Conservation (phyloP, 2,888 invertebrate genomes). For the Euplexia lucipara region DNA sequence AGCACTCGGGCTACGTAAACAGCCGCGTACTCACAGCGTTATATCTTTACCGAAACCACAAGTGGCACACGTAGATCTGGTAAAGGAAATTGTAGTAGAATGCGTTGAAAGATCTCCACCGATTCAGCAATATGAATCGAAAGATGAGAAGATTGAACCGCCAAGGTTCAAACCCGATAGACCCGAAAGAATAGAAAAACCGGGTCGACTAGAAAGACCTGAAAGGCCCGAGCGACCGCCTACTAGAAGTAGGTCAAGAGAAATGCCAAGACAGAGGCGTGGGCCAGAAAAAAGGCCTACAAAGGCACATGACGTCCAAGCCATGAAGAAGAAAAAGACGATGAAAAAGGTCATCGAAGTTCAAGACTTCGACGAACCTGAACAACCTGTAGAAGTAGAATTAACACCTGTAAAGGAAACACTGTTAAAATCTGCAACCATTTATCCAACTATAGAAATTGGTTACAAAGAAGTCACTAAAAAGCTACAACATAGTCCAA, state of each 20-base stretch:
- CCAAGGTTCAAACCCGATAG: slow-evolving; percentile 62
- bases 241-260: slow-evolving; percentile 82
- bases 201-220: slow-evolving; percentile 69
- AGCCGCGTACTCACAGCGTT: slow-evolving; percentile 73
- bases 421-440: slow-evolving; percentile 29
- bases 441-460: slow-evolving; percentile 35
- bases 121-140: slow-evolving; percentile 69
- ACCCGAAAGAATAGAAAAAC: slow-evolving; percentile 73
- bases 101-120: slow-evolving; percentile 74
- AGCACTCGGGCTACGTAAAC: slow-evolving; percentile 91
- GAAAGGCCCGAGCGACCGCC: slow-evolving; percentile 73
- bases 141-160: slow-evolving; percentile 67
- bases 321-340: slow-evolving; percentile 82
- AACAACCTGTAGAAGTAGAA: slow-evolving; percentile 64
- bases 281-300: slow-evolving; percentile 82
- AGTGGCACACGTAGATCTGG: slow-evolving; percentile 82
- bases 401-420: slow-evolving; percentile 41
- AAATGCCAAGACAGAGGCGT: slow-evolving; percentile 83
- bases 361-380: slow-evolving; percentile 82
- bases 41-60: slow-evolving; percentile 81
- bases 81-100: slow-evolving; percentile 81
- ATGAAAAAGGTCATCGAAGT: slow-evolving; percentile 84
- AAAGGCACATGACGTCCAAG: slow-evolving; percentile 80
- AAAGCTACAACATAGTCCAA: slow-evolving; percentile 79
- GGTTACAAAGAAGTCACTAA: slow-evolving; percentile 69